Evolutionary conservation across 2,113 vertebrate genomes (phyloP).

Genomic region (Empidonax alnorum): DNA sequence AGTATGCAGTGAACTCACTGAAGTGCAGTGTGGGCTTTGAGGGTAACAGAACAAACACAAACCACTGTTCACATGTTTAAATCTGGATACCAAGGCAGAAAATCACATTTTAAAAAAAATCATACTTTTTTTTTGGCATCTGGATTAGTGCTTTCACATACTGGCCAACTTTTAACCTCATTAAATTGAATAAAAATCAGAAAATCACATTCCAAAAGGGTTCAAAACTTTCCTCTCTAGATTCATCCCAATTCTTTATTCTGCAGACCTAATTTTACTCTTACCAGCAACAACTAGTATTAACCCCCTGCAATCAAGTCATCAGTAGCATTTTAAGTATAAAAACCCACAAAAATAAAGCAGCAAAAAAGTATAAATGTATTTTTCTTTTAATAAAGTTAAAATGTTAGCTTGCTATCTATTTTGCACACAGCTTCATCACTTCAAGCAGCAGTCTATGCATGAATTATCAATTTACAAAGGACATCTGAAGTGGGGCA

Average conservation of each 20-base stretch:
- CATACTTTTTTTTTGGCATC: accelerated
- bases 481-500: neutral
- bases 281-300: neutral
- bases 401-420: neutral
- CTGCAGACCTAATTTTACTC: neutral
- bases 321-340: neutral
- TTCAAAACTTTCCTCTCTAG: neutral
- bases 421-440: neutral
- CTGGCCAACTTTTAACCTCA: neutral
- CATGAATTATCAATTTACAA: conserved; percentile 17
- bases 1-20: neutral
- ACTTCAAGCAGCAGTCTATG: neutral
- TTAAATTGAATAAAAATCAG: neutral
- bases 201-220: neutral
- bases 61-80: neutral
- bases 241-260: neutral
- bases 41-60: neutral
- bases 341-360: neutral
- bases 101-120: accelerated
- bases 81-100: neutral
- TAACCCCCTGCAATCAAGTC: neutral
- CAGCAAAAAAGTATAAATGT: neutral
- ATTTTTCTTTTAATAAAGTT: neutral
- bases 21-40: neutral
- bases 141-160: neutral